A percentile compares a stretch with the other conserved stretches of the same genome.
These are phyloP conservation scores for Elaphurus davidianus DNA, from an alignment of 2,113 vertebrate genomes.

Conservation along the genomic window DNA sequence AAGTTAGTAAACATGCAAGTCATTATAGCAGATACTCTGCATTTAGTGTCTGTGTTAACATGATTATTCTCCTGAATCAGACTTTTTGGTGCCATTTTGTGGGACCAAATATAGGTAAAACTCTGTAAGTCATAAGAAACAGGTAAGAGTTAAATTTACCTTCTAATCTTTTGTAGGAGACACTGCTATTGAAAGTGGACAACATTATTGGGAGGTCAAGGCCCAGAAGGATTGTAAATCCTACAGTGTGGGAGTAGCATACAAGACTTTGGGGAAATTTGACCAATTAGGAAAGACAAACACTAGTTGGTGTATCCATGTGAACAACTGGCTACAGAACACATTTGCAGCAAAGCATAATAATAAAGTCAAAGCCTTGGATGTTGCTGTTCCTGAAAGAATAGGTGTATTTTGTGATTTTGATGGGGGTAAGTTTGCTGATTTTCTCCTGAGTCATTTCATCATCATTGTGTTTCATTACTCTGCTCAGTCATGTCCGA, in stretches of 20 bases:
- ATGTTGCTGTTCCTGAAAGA: conserved; percentile 86
- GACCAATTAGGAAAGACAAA: conserved; percentile 94
- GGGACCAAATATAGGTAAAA: background rate
- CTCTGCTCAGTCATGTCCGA: background rate
- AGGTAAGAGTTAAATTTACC: background rate
- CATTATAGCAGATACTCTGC: background rate
- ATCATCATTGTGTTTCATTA: background rate
- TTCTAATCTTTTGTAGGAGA: conserved; percentile 85
- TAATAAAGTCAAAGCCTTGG: conserved; percentile 92
- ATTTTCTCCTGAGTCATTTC: conserved; percentile 9
- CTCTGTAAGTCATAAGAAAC: background rate
- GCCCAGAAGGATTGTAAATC: conserved; percentile 94
- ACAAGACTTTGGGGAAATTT: conserved; percentile 91
- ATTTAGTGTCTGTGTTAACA: background rate
- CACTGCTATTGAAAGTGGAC: conserved; percentile 86
- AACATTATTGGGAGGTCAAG: conserved; percentile 95
- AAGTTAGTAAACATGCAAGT: background rate
- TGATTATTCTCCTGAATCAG: conserved; percentile 10
- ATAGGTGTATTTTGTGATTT: conserved; percentile 95
- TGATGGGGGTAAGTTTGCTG: conserved; percentile 87
- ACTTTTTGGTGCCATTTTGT: background rate
- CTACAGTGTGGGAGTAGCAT: conserved; percentile 91
- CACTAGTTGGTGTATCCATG: conserved; percentile 92
- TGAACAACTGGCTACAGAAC: conserved; percentile 96
- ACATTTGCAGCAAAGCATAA: conserved; percentile 94